Conservation (phyloP, 1,140 invertebrate genomes). For the Coptotermes formosanus region DNA sequence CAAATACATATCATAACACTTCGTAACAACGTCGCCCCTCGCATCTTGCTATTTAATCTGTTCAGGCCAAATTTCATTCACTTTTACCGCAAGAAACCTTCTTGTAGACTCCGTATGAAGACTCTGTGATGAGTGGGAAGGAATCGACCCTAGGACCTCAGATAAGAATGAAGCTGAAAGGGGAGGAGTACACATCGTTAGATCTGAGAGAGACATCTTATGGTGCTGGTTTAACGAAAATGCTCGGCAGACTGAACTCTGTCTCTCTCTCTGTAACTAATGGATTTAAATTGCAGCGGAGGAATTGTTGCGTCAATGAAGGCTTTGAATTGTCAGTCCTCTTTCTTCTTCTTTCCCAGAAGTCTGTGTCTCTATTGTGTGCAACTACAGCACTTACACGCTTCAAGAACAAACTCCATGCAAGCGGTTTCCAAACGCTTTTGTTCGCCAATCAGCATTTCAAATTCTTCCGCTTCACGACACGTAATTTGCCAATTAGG, state of each 20-base stretch:
- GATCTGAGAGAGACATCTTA: background rate
- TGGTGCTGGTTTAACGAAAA: background rate
- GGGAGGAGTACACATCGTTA: conserved; percentile 3
- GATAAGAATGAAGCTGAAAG: background rate
- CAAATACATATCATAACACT: too few relatives aligned
- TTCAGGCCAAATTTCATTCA: too few relatives aligned
- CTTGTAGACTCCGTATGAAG: too few relatives aligned
- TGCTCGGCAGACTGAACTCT: background rate
- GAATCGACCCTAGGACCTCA: background rate
- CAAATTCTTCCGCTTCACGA: too few relatives aligned
- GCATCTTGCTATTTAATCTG: too few relatives aligned
- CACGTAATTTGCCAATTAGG: too few relatives aligned
- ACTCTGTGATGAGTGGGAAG: background rate
- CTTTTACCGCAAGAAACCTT: too few relatives aligned
- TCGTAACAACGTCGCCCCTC: too few relatives aligned
- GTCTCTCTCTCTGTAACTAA: background rate
- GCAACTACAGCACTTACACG: background rate
- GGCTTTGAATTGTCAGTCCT: background rate
- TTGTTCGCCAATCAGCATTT: too few relatives aligned
- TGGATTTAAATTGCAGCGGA: background rate
- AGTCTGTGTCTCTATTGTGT: background rate
- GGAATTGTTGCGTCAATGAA: background rate
- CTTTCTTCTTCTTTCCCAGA: background rate
- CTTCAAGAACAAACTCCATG: background rate
- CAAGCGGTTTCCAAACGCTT: background rate